Percentiles rank a stretch among this genome's conserved stretches.
Evolutionary conservation across 2,888 invertebrate species (phyloP).

Genomic region (Trisateles emortualis): DNA sequence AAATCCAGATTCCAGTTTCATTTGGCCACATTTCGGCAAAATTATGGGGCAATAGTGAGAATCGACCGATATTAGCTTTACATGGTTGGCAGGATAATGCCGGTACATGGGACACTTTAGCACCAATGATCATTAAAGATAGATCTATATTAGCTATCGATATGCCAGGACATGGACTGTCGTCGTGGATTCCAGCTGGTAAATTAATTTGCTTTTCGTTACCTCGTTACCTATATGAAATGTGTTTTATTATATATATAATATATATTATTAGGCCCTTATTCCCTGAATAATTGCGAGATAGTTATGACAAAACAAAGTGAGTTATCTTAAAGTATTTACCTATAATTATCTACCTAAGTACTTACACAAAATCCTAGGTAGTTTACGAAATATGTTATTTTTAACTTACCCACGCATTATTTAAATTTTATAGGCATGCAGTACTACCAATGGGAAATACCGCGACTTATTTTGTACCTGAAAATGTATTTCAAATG

Average conservation of each 20-base stretch:
- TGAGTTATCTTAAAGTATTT: no score
- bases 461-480: slow-evolving; percentile 78
- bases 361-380: no score
- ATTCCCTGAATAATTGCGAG: no score
- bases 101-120: slow-evolving; percentile 90
- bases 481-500: slow-evolving; percentile 89
- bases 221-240: no score
- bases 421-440: slow-evolving; percentile 66
- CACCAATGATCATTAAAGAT: slow-evolving; percentile 84
- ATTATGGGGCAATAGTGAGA: slow-evolving; percentile 89
- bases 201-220: no score
- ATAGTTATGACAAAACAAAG: no score
- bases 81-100: slow-evolving; percentile 95
- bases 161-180: slow-evolving; percentile 90
- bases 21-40: slow-evolving; percentile 91
- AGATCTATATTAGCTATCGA: slow-evolving; percentile 87
- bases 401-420: neutral
- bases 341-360: no score
- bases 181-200: slow-evolving; percentile 90
- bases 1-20: slow-evolving; percentile 89
- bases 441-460: slow-evolving; percentile 77
- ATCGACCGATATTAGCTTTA: slow-evolving; percentile 89
- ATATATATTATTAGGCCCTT: no score
- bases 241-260: no score
- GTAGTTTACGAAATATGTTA: neutral